phyloP scores from a whole-genome alignment of 2,113 vertebrate genomes.

The Carlito syrichta region DNA sequence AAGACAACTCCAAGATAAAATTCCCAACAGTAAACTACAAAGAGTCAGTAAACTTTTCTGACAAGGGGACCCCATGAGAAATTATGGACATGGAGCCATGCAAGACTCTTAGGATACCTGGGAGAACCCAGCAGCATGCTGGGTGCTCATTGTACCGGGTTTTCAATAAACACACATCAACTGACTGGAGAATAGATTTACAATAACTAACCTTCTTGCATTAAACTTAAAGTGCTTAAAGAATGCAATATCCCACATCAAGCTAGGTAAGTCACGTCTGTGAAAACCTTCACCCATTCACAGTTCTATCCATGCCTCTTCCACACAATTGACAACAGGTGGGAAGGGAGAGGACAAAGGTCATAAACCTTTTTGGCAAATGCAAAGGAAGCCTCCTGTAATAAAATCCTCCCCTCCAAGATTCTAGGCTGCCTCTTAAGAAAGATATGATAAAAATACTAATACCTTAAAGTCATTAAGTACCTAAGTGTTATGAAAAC shows the following conservation, averaged over 20 bases:
- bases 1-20: not conserved
- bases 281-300: not conserved
- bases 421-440: not conserved
- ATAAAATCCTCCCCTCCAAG: not conserved
- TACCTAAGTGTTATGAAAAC: not conserved
- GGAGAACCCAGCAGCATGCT: not conserved
- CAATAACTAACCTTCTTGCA: not conserved
- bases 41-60: not conserved
- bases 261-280: not conserved
- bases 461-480: not conserved
- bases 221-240: not conserved
- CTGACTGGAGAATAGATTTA: not conserved
- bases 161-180: not conserved
- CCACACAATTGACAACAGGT: not conserved
- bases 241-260: not conserved
- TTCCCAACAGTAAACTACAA: not conserved
- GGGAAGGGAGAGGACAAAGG: not conserved
- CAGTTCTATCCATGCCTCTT: not conserved
- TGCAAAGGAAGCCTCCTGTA: not conserved
- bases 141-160: not conserved
- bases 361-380: not conserved
- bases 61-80: not conserved
- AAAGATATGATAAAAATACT: not conserved
- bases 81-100: fast-evolving
- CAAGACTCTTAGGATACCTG: too few species aligned